Evolutionary conservation across 2,888 invertebrate species (phyloP).

Genomic region (Eristalis intricaria): DNA sequence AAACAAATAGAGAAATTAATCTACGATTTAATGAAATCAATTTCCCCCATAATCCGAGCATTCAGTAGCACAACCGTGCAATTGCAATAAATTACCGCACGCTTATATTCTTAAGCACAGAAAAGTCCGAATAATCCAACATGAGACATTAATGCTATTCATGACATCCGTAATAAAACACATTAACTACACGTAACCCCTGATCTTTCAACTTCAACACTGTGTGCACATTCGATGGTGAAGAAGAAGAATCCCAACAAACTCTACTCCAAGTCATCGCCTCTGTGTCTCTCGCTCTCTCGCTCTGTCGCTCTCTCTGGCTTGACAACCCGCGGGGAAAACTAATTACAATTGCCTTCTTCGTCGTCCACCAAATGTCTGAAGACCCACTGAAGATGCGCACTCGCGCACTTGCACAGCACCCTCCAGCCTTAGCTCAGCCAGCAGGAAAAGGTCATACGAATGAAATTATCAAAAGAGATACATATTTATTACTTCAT

Average conservation of each 20-base stretch:
- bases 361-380: slow-evolving; percentile 41
- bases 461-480: slow-evolving; percentile 70
- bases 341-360: slow-evolving; percentile 69
- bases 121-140: neutral
- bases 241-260: neutral
- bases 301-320: neutral
- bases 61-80: neutral
- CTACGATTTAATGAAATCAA: neutral
- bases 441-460: slow-evolving; percentile 70
- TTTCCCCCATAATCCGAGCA: neutral
- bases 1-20: neutral
- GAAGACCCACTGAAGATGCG: slow-evolving; percentile 58
- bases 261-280: neutral
- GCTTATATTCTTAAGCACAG: neutral
- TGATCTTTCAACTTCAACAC: slow-evolving; percentile 52
- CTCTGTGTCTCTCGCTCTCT: neutral
- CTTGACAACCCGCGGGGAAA: slow-evolving; percentile 62
- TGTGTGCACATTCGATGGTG: neutral
- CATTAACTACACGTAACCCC: slow-evolving; percentile 67
- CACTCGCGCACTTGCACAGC: slow-evolving; percentile 47
- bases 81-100: neutral
- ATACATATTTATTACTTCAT: slow-evolving; percentile 70
- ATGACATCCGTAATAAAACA: slow-evolving; percentile 51
- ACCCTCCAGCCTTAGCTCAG: slow-evolving; percentile 15
- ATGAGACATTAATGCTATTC: slow-evolving; percentile 41